Evolutionary conservation across 2,113 vertebrate genomes (phyloP).

Genomic region (Macroglossus sobrinus): DNA sequence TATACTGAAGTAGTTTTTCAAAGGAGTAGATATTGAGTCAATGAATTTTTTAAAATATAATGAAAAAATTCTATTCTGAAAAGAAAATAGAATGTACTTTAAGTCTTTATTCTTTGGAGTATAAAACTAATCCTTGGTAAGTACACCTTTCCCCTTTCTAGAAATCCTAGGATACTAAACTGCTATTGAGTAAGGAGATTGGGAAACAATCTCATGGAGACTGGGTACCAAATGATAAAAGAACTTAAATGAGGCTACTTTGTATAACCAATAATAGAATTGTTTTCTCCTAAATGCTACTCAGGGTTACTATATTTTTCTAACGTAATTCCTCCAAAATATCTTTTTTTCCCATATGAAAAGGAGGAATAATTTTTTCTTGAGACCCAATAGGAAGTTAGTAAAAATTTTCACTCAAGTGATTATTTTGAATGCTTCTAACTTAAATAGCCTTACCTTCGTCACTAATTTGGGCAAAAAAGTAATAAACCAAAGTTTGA

Average conservation of each 20-base stretch:
- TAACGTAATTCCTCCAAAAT: not conserved
- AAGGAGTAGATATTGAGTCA: not conserved
- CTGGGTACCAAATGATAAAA: not conserved
- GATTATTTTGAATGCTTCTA: not conserved
- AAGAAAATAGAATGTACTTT: not conserved
- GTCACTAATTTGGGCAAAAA: not conserved
- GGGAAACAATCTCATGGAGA: not conserved
- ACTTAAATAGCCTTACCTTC: not conserved
- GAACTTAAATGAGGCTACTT: not conserved
- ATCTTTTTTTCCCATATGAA: not conserved
- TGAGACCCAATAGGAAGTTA: not conserved
- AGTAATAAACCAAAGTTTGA: not conserved
- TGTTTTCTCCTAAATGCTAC: not conserved
- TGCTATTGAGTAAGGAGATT: not conserved
- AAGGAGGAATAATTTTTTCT: not conserved
- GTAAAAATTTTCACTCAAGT: not conserved
- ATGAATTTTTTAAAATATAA: not conserved
- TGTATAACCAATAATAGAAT: not conserved
- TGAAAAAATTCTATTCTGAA: not conserved
- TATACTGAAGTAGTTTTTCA: not conserved
- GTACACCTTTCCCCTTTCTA: not conserved
- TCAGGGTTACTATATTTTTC: not conserved
- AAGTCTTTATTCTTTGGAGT: not conserved
- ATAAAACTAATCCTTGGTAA: not conserved
- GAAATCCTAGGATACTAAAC: conserved; percentile 4